Evolutionary conservation across 2,888 invertebrate species (phyloP).

Genomic region (Pinctada fucata): DNA sequence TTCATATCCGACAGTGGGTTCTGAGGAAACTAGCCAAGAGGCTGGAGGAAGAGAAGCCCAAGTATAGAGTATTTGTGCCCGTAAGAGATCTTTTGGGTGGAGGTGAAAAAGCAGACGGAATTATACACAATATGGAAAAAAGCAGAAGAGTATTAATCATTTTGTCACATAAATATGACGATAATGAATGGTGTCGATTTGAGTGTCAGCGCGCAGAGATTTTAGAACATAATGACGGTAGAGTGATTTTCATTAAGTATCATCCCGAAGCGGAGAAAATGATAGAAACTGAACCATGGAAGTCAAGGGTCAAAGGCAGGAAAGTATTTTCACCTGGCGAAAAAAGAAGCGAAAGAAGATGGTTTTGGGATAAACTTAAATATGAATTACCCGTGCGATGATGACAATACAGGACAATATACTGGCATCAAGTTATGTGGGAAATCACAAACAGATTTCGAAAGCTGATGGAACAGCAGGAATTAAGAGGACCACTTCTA

Average conservation of each 20-base stretch:
- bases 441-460: too few species aligned
- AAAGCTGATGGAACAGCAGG: too few species aligned
- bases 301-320: slow-evolving; percentile 43
- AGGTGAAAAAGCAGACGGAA: slow-evolving; percentile 31
- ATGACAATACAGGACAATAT: not conserved
- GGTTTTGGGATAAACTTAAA: slow-evolving; percentile 53
- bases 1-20: slow-evolving; percentile 52
- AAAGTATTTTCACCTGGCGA: slow-evolving; percentile 44
- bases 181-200: slow-evolving; percentile 46
- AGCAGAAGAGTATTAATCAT: slow-evolving; percentile 48
- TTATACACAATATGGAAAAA: slow-evolving; percentile 44
- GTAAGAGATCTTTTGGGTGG: slow-evolving; percentile 38
- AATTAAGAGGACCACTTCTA: too few species aligned
- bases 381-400: slow-evolving; percentile 51
- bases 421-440: too few species aligned
- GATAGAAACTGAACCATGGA: slow-evolving; percentile 44
- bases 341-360: slow-evolving; percentile 30
- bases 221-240: slow-evolving; percentile 48
- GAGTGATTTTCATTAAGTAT: slow-evolving; percentile 50
- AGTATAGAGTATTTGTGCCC: slow-evolving; percentile 41
- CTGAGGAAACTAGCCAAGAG: slow-evolving; percentile 41
- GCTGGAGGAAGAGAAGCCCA: slow-evolving; percentile 46
- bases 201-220: slow-evolving; percentile 49
- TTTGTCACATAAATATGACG: slow-evolving; percentile 42
- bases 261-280: slow-evolving; percentile 40